Evolutionary conservation across 2,797 vertebrate genomes (phyloP).

Genomic region (Hydrophis major): DNA sequence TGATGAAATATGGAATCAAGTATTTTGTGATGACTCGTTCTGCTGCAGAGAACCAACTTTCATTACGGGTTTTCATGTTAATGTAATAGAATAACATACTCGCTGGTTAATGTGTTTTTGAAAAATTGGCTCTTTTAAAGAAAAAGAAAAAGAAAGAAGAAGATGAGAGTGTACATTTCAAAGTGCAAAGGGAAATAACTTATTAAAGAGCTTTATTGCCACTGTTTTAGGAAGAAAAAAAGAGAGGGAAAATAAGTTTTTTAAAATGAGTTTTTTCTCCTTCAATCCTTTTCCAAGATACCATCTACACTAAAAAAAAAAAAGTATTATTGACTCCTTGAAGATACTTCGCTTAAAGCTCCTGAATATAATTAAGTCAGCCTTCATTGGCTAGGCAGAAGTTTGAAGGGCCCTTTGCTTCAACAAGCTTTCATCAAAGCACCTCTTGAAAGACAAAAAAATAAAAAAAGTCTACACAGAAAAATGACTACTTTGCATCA

Average conservation of each 20-base stretch:
- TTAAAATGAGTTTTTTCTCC: background rate
- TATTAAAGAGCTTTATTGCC: constrained; percentile 39
- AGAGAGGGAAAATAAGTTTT: constrained; percentile 9
- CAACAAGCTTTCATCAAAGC: background rate
- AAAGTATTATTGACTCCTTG: constrained; percentile 52
- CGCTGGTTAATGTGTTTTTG: constrained; percentile 25
- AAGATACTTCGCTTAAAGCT: constrained; percentile 30
- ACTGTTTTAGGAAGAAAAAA: background rate
- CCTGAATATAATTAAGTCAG: constrained; percentile 39
- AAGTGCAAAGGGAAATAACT: constrained; percentile 25
- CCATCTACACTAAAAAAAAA: constrained; percentile 28
- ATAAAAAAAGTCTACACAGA: background rate
- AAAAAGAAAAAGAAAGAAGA: constrained; percentile 11
- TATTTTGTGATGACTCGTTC: background rate
- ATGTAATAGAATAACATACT: constrained; percentile 20
- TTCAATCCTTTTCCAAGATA: constrained; percentile 43
- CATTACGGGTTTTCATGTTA: constrained; percentile 31
- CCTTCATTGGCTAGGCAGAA: constrained; percentile 17
- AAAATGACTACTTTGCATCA: background rate
- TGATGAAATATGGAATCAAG: background rate
- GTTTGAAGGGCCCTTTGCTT: background rate
- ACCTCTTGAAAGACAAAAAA: background rate
- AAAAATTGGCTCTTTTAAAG: constrained; percentile 3
- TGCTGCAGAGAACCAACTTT: constrained; percentile 1
- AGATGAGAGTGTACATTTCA: constrained; percentile 17